phyloP scores from a whole-genome alignment of 2,113 vertebrate genomes.

The Laticauda laticaudata region DNA sequence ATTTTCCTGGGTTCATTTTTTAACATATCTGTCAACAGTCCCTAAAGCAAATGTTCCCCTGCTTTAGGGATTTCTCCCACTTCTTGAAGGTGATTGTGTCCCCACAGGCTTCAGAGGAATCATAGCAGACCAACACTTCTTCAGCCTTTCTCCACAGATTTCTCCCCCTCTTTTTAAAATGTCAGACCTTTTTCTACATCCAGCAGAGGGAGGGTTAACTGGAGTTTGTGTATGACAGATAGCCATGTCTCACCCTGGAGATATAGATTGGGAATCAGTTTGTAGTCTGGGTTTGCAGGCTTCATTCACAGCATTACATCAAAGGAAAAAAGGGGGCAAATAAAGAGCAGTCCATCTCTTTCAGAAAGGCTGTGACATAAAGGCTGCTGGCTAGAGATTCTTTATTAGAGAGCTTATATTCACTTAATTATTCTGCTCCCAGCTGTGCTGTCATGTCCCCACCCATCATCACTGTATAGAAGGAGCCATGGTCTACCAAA shows the following conservation, averaged over 20 bases:
- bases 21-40: background rate
- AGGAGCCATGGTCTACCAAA: constrained; percentile 8
- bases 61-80: background rate
- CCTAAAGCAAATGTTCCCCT: background rate
- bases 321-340: constrained; percentile 21
- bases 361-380: constrained; percentile 30
- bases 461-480: background rate
- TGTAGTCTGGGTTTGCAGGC: background rate
- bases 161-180: background rate
- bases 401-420: constrained; percentile 34
- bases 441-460: constrained; percentile 31
- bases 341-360: constrained; percentile 46
- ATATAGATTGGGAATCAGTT: background rate
- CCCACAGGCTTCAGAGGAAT: background rate
- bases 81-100: background rate
- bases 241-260: background rate
- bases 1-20: background rate
- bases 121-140: background rate
- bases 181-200: background rate
- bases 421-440: constrained; percentile 27
- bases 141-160: background rate
- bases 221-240: background rate
- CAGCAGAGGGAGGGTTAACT: background rate
- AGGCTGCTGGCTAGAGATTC: constrained; percentile 45
- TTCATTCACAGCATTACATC: background rate